A percentile compares a stretch with the other conserved stretches of the same genome.
These are phyloP conservation scores for Tetragnatha montana DNA, from an alignment of 2,888 invertebrate genomes.

Conservation along the genomic window DNA sequence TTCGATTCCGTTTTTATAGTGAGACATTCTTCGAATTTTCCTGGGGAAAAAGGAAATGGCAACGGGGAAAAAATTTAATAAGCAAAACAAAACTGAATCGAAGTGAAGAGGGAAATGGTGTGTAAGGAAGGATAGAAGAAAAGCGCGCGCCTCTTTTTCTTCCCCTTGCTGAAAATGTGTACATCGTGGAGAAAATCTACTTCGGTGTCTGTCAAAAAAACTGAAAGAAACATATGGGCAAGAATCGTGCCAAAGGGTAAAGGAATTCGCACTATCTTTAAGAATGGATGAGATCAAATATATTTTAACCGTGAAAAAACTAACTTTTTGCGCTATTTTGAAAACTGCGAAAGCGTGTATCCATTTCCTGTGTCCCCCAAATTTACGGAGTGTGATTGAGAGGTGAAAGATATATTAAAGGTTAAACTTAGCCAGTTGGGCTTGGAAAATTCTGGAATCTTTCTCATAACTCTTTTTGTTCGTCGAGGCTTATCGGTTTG, in stretches of 20 bases:
- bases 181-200: not conserved
- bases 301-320: not conserved
- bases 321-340: not conserved
- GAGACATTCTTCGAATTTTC: slow-evolving; percentile 7
- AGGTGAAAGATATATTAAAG: not conserved
- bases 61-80: not conserved
- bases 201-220: not conserved
- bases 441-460: not conserved
- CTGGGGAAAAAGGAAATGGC: not conserved
- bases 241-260: not conserved
- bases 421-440: not conserved
- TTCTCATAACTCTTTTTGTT: not conserved
- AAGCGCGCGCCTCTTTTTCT: not conserved
- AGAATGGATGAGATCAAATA: not conserved
- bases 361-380: not conserved
- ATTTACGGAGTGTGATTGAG: not conserved
- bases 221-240: not conserved
- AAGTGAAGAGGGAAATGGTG: not conserved
- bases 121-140: not conserved
- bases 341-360: not conserved
- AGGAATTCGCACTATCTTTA: not conserved
- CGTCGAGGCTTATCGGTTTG: too few relatives aligned
- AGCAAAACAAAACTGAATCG: not conserved
- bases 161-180: not conserved
- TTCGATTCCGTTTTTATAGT: slow-evolving; percentile 14